Evolutionary conservation across 2,888 invertebrate species (phyloP), one percentile per base, ranked within the genome.

Genomic region (Biston betularia): DNA sequence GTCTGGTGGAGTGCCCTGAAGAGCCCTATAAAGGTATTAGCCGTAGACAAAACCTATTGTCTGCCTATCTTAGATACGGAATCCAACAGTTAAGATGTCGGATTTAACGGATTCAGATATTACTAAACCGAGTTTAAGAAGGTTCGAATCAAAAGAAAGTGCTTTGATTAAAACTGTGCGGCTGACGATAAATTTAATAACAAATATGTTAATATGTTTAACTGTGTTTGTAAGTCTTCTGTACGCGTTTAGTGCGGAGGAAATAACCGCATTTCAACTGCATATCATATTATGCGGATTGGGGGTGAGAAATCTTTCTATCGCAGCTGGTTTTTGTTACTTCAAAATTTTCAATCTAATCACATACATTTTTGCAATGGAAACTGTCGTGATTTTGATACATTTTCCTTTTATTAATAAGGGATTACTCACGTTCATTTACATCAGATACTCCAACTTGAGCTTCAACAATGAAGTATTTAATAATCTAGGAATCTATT

Each of bases 201-300:
- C 78, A 0, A 72, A 85, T 59, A 68, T 81, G 9, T 66, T 84
- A 1, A 77, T 84, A 56, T 73, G 75, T 54, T 62, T 85, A 5
- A 81, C 81, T 7, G 77, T 86, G 55, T 77, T 80, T 52, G 59
- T 83, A 6, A 79, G 82, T 74, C 54, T 86, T 7, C 46, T 79
- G n/a, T 86, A 69, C 63, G 71, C 81, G 7, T 80, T 72, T 35
- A 72, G 73, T 14, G 67, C 74, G 0, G 14, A 68, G 12, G 63
- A 60, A 8, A 40, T 84, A 0, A 72, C 69, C 40, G 46, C 64
- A 0, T 78, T 73, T 65, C 74, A 81, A 56, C 69, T 79, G 68
- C 84, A 86, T 69, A 82, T 86, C 14, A 72, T 85, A 53, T 58
- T 82, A 0, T 80, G 83, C 69, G 83, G 83, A 60, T 73, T 86